Evolutionary conservation across 2,797 vertebrate genomes (phyloP).

Genomic region (Eulemur coronatus): DNA sequence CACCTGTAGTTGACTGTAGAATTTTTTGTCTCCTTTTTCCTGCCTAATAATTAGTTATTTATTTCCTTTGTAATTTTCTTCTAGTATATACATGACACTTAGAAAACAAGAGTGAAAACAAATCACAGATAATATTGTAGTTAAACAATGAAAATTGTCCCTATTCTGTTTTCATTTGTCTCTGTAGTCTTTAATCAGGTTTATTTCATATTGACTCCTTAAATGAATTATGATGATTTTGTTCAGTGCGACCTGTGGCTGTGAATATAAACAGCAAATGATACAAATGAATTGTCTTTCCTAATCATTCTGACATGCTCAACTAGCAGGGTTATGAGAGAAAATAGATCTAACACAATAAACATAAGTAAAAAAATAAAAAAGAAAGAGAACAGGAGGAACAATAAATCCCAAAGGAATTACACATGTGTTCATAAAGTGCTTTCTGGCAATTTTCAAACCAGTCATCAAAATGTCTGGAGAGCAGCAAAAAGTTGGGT

Average conservation of each 20-base stretch:
- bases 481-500: neutral
- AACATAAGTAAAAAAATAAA: neutral
- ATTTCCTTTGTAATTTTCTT: conserved; percentile 11
- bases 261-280: neutral
- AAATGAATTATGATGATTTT: neutral
- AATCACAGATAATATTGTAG: neutral
- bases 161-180: neutral
- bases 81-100: neutral
- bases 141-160: neutral
- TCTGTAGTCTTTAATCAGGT: neutral
- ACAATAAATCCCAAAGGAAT: neutral
- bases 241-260: neutral
- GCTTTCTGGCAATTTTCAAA: neutral
- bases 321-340: fast-evolving
- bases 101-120: conserved; percentile 6
- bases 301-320: neutral
- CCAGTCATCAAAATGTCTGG: neutral
- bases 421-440: neutral
- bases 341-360: neutral
- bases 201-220: neutral
- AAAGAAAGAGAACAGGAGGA: neutral
- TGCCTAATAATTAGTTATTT: neutral
- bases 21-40: neutral
- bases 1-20: neutral
- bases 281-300: neutral